phyloP scores from a whole-genome alignment of 2,797 vertebrate species.

The Tolypeutes matacus region DNA sequence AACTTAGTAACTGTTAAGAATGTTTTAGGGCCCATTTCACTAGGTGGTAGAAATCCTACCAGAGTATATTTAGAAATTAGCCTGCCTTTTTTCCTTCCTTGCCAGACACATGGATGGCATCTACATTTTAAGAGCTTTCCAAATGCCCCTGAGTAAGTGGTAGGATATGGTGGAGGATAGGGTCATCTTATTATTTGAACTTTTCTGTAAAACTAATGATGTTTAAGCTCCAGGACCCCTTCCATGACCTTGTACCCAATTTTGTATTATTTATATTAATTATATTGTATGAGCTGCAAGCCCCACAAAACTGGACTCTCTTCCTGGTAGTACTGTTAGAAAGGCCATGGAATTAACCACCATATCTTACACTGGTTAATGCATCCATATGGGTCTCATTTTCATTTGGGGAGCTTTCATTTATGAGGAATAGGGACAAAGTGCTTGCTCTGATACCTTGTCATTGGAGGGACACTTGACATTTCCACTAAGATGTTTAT shows the following conservation, averaged over 20 bases:
- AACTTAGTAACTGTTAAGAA: conserved; percentile 21
- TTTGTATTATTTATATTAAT: not conserved
- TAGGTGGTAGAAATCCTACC: not conserved
- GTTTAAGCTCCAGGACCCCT: not conserved
- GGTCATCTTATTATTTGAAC: not conserved
- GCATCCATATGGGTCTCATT: not conserved
- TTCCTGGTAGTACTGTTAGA: not conserved
- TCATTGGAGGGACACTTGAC: not conserved
- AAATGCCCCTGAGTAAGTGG: not conserved
- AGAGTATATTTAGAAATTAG: not conserved
- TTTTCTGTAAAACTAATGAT: conserved; percentile 27
- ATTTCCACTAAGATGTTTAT: not conserved
- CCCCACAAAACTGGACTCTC: not conserved
- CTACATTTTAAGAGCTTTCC: not conserved
- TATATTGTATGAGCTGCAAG: not conserved
- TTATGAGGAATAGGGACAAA: not conserved
- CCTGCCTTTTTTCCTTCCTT: fast-evolving
- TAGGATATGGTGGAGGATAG: fast-evolving
- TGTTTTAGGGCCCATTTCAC: not conserved
- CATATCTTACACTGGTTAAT: not conserved
- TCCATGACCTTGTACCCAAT: not conserved
- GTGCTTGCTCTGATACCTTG: not conserved
- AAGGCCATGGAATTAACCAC: not conserved
- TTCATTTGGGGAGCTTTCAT: not conserved
- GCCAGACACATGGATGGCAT: not conserved